A percentile compares a stretch with the other conserved stretches of the same genome.
Evolutionary conservation across 2,797 vertebrate species (phyloP).

Genomic region (Menidia menidia): DNA sequence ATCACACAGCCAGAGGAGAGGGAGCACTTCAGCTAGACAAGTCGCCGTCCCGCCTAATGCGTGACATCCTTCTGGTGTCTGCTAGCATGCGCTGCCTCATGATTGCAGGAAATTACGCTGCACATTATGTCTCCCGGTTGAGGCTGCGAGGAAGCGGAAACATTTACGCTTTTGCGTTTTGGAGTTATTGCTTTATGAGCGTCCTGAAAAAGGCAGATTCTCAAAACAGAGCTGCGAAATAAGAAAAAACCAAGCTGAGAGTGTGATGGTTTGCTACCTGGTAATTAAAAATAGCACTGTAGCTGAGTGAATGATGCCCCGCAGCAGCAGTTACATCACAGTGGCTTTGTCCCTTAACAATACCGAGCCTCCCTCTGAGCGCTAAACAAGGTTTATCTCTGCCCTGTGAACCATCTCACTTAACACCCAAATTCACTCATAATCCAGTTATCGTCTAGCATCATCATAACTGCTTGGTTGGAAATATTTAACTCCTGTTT

Average conservation of each 20-base stretch:
- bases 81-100: background rate
- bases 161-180: conserved; percentile 3
- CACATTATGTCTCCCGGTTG: conserved; percentile 17
- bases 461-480: background rate
- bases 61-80: conserved; percentile 44
- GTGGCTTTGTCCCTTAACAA: conserved; percentile 15
- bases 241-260: conserved; percentile 29
- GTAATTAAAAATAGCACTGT: conserved; percentile 33
- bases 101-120: conserved; percentile 20
- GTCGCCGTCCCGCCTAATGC: conserved; percentile 50
- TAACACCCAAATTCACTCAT: background rate
- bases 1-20: conserved; percentile 59
- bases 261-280: conserved; percentile 25
- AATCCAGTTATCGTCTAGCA: conserved; percentile 1
- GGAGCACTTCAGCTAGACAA: conserved; percentile 57
- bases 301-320: conserved; percentile 15
- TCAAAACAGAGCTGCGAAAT: conserved; percentile 9
- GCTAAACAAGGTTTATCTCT: conserved; percentile 18
- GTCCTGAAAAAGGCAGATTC: background rate
- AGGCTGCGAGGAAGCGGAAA: conserved; percentile 5
- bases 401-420: background rate
- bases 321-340: conserved; percentile 22
- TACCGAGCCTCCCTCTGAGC: conserved; percentile 7
- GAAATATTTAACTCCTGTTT: background rate
- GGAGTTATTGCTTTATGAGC: background rate